Conservation (phyloP, 2,113 vertebrate species). For the Piliocolobus tephrosceles region DNA sequence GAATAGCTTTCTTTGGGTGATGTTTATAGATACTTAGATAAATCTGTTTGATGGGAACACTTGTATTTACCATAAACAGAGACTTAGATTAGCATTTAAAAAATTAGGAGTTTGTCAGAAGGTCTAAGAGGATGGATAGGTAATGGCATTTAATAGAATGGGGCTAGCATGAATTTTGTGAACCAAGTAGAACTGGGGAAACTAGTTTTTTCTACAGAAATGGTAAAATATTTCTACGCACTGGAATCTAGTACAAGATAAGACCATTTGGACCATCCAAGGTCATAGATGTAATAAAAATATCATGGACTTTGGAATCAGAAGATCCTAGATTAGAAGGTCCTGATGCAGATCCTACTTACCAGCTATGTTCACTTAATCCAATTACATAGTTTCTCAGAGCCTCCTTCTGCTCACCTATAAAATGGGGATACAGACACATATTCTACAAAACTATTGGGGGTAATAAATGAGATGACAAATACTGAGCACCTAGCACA, state of each 20-base stretch:
- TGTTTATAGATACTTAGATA: not conserved
- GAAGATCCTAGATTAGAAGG: not conserved
- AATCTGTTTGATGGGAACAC: not conserved
- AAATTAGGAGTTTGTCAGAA: not conserved
- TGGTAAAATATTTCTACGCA: not conserved
- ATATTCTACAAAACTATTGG: not conserved
- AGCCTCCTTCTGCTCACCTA: not conserved
- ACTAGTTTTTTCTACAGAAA: not conserved
- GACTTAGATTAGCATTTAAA: not conserved
- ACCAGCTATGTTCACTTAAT: not conserved
- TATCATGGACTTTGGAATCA: not conserved
- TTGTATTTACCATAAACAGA: not conserved
- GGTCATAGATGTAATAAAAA: not conserved
- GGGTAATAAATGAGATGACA: not conserved
- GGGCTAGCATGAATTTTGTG: not conserved
- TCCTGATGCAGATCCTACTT: not conserved
- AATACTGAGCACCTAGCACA: not conserved
- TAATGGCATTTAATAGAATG: not conserved
- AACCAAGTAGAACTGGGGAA: not conserved
- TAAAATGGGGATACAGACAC: not conserved
- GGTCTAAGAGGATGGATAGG: not conserved
- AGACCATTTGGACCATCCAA: not conserved
- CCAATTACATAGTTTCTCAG: not conserved
- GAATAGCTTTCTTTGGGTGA: conserved; percentile 3
- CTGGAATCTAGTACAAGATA: not conserved